phyloP scores from a whole-genome alignment of 53 echinoderm and acorn worm species.

The Echinarachnius parma region DNA sequence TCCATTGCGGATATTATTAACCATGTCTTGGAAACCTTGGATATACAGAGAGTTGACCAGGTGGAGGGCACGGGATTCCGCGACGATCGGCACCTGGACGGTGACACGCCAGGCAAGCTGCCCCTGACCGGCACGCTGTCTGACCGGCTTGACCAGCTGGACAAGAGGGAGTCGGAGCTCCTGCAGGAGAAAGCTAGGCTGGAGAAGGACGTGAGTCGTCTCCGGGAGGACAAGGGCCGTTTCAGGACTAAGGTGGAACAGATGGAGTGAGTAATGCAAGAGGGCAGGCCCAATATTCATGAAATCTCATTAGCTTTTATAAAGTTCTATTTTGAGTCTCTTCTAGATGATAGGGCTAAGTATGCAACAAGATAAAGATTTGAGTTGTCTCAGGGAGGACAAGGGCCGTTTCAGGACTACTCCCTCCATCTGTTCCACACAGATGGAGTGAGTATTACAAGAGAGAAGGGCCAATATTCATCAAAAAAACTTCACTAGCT shows the following conservation, averaged over 20 bases:
- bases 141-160: conserved; percentile 85
- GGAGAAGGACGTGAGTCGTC: conserved; percentile 73
- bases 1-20: too few relatives aligned
- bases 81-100: conserved; percentile 15
- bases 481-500: too few relatives aligned
- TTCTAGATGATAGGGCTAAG: too few relatives aligned
- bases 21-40: too few relatives aligned
- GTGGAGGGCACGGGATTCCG: conserved; percentile 59
- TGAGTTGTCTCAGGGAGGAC: conserved; percentile 83
- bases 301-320: too few relatives aligned
- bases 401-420: conserved; percentile 84
- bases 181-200: conserved; percentile 60
- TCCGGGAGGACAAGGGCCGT: conserved; percentile 88
- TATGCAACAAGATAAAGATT: conserved; percentile 80
- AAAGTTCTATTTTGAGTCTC: too few relatives aligned
- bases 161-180: conserved; percentile 87
- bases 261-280: conserved; percentile 81
- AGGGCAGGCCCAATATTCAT: too few relatives aligned
- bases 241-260: conserved; percentile 90
- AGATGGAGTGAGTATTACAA: conserved; percentile 85
- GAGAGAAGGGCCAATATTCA: too few relatives aligned
- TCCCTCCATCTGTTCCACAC: too few relatives aligned
- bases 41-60: conserved; percentile 71
- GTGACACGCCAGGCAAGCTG: conserved; percentile 71
- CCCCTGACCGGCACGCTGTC: conserved; percentile 68